Evolutionary conservation across 2,888 invertebrate species (phyloP).

Genomic region (Andrena marginata): DNA sequence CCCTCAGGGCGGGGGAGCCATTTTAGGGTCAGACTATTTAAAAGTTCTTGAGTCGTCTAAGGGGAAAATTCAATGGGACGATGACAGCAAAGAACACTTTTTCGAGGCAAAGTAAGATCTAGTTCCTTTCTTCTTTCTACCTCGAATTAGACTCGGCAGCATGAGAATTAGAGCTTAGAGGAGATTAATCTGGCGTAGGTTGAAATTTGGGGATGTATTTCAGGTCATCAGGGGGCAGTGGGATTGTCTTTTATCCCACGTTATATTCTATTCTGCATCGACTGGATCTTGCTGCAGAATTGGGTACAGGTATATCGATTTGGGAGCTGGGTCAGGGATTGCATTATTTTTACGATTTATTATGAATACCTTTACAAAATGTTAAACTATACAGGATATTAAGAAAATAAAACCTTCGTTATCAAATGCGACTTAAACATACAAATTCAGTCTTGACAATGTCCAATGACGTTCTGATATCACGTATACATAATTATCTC

Average conservation of each 20-base stretch:
- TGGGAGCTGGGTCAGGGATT: constrained; percentile 99
- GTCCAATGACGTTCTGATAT: neutral
- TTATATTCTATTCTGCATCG: constrained; percentile 93
- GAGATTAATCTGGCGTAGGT: constrained; percentile 12
- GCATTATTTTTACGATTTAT: constrained; percentile 96
- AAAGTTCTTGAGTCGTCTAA: constrained; percentile 91
- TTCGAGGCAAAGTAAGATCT: constrained; percentile 92
- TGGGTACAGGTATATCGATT: constrained; percentile 94
- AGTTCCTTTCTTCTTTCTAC: neutral
- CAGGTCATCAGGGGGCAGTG: constrained; percentile 89
- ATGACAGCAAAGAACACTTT: constrained; percentile 93
- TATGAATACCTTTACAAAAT: constrained; percentile 85
- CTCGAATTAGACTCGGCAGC: neutral
- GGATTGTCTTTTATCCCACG: constrained; percentile 95
- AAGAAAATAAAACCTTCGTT: constrained; percentile 24
- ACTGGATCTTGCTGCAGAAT: constrained; percentile 91
- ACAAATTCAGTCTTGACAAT: constrained; percentile 38
- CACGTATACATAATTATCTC: neutral
- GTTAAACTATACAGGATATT: constrained; percentile 18
- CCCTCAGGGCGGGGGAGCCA: constrained; percentile 92
- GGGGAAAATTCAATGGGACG: constrained; percentile 92
- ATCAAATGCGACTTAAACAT: neutral
- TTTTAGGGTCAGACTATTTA: constrained; percentile 92
- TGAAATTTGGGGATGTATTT: constrained; percentile 71
- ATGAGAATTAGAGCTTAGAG: constrained; percentile 1